These are phyloP conservation scores for Periophthalmus magnuspinnatus DNA, from an alignment of 2,797 vertebrate genomes.

Conservation along the genomic window DNA sequence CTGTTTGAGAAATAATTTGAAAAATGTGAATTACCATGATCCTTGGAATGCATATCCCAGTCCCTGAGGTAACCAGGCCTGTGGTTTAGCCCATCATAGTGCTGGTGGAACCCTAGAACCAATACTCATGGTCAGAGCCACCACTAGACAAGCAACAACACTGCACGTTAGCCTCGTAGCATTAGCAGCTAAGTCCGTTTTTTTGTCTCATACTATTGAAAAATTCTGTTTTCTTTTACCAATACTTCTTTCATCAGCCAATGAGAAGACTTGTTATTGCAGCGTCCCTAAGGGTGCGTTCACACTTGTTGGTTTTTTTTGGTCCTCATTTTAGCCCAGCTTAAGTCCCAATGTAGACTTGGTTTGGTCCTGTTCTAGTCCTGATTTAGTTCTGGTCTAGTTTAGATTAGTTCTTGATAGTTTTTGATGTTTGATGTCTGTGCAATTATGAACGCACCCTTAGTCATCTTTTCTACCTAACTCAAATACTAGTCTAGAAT, in stretches of 20 bases:
- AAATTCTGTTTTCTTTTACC: too few relatives aligned
- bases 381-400: too few relatives aligned
- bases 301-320: too few relatives aligned
- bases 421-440: too few relatives aligned
- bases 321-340: too few relatives aligned
- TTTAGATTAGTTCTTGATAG: too few relatives aligned
- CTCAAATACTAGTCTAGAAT: too few relatives aligned
- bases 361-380: too few relatives aligned
- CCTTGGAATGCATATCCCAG: slow-evolving; percentile 9
- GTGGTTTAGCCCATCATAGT: slow-evolving; percentile 18
- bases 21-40: slow-evolving; percentile 17
- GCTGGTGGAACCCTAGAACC: slow-evolving; percentile 17
- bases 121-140: slow-evolving; percentile 16
- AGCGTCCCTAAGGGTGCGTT: neutral
- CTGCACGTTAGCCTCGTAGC: neutral
- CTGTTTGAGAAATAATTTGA: slow-evolving; percentile 10
- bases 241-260: neutral
- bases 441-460: too few relatives aligned
- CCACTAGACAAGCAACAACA: slow-evolving; percentile 1
- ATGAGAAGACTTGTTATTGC: neutral
- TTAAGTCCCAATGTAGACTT: too few relatives aligned
- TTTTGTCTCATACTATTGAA: too few relatives aligned
- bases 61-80: slow-evolving; percentile 16
- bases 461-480: too few relatives aligned
- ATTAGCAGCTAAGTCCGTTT: neutral